Evolutionary conservation across 2,113 vertebrate genomes (phyloP), one percentile per base, ranked within the genome.

Genomic region (Phaethon lepturus): DNA sequence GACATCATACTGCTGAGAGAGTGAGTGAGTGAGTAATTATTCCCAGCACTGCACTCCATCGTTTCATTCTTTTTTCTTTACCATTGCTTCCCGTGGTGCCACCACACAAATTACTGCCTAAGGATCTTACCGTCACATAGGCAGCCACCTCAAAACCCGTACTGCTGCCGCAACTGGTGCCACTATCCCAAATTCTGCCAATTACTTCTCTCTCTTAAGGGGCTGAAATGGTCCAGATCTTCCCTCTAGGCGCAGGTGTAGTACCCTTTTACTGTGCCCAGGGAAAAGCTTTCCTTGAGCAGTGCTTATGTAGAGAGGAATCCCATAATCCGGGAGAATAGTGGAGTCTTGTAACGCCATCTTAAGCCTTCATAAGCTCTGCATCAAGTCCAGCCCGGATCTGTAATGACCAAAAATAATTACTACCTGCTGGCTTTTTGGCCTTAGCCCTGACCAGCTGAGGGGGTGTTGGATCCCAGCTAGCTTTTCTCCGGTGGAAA

Each of bases 1-100:
- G 99, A 99, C n/a, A 64, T 99, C n/a, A 66, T 99, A 74, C 97
- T 99, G 71, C 91, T 99, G 71, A 97, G 97, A 96, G 99, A 99
- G 99, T 99, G 98, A 99, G 99, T 99, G 94, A 98, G 99, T 99
- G 96, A 99, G 98, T 97, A 69, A 22, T 93, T 90, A 60, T 22
- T 91, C 66, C 83, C 33, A 76, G 38, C 47, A n/a, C 35, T 49
- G 40, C 8, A 1, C 23, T 74, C 55, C 62, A 35, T 88, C 8
- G 3, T 86, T 82, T 73, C 6, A 12, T 85, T 73, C 73, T 28
- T 47, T 66, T 93, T 87, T n/a, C 87, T 80, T 75, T 69, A 40
- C 76, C 35, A 2, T 58, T 44, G 44, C 24, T 79, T 90, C 35
- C 66, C 0, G 0, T 77, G 42, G 29, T 84, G 56, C 44, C 47